Conservation (phyloP, 35 echinoderm and acorn worm genomes). For the Apostichopus japonicus region DNA sequence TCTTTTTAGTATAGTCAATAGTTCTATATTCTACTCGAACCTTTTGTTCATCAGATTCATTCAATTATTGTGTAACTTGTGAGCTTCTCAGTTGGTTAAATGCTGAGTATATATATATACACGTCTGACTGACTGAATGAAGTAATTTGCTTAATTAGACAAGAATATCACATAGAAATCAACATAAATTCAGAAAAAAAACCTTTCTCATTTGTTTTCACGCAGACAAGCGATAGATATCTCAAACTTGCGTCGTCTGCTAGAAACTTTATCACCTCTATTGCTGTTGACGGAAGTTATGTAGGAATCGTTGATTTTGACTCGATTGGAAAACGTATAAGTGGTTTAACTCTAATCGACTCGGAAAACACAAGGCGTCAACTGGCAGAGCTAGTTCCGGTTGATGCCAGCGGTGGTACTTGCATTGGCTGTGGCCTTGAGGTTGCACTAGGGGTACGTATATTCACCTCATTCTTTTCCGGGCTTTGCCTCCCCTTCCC, state of each 20-base stretch:
- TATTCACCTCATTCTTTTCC: too few relatives aligned
- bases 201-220: neutral
- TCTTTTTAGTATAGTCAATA: too few relatives aligned
- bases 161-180: too few relatives aligned
- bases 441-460: neutral
- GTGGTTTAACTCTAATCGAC: constrained; percentile 31
- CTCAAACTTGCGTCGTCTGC: constrained; percentile 4
- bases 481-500: too few relatives aligned
- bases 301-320: constrained; percentile 36
- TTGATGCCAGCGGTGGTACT: neutral
- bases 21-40: too few relatives aligned
- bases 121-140: too few relatives aligned
- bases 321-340: neutral
- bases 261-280: constrained; percentile 41
- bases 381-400: neutral
- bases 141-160: too few relatives aligned
- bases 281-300: constrained; percentile 40
- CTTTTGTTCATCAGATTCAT: too few relatives aligned
- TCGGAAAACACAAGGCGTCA: neutral
- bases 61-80: too few relatives aligned
- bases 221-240: neutral
- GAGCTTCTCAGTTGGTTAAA: too few relatives aligned
- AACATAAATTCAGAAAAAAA: too few relatives aligned
- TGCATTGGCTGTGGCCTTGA: constrained; percentile 38
- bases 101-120: too few relatives aligned